A percentile compares a stretch with the other conserved stretches of the same genome.
Conservation (phyloP, 2,888 invertebrate species). For the Eurytoma adleriae region DNA sequence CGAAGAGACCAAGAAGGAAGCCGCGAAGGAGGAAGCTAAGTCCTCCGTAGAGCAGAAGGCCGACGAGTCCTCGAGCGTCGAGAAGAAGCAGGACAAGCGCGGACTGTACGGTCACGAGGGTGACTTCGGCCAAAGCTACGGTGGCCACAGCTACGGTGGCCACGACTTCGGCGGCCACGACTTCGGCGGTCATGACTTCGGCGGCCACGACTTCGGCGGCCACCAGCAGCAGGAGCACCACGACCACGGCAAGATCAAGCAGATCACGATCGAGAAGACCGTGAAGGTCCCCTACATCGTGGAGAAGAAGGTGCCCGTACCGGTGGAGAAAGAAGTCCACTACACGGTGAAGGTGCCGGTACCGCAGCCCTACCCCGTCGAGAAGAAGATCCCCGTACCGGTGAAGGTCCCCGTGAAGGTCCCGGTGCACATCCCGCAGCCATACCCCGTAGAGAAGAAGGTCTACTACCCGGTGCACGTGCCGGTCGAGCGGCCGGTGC, state of each 20-base stretch:
- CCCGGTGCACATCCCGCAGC: slow-evolving; percentile 75
- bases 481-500: slow-evolving; percentile 73
- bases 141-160: slow-evolving; percentile 50
- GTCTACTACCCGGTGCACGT: slow-evolving; percentile 74
- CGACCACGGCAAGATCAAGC: slow-evolving; percentile 69
- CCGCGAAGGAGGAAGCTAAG: slow-evolving; percentile 32
- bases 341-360: slow-evolving; percentile 78
- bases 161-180: slow-evolving; percentile 57
- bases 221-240: slow-evolving; percentile 57
- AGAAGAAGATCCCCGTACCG: slow-evolving; percentile 73
- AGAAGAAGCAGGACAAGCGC: slow-evolving; percentile 87
- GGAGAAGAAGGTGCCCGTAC: slow-evolving; percentile 81
- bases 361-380: slow-evolving; percentile 80
- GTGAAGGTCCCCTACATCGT: slow-evolving; percentile 78
- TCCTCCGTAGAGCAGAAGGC: slow-evolving; percentile 44
- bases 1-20: slow-evolving; percentile 60
- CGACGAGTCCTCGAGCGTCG: slow-evolving; percentile 76
- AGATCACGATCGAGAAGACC: slow-evolving; percentile 72
- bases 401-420: slow-evolving; percentile 75
- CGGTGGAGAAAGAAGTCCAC: slow-evolving; percentile 81
- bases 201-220: slow-evolving; percentile 57
- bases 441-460: slow-evolving; percentile 75
- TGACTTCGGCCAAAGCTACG: slow-evolving; percentile 62
- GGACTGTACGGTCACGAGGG: slow-evolving; percentile 79
- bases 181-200: slow-evolving; percentile 57